Evolutionary conservation across 2,888 invertebrate species (phyloP), one percentile per base, ranked within the genome.

Genomic region (Morpho achilles): DNA sequence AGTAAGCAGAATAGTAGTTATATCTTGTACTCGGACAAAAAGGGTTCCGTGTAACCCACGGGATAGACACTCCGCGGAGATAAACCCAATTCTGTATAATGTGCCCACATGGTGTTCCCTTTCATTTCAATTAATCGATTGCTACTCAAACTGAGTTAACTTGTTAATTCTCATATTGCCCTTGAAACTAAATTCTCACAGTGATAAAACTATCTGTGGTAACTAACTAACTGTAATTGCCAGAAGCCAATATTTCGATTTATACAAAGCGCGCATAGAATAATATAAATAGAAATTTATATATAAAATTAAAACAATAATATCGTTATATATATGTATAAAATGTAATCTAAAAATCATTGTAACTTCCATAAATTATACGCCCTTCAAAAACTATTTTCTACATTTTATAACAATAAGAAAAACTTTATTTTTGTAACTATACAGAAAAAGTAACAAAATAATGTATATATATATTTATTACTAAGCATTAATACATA

Each of bases 41-140:
- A 82, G 87, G 87, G 85, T 82, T 78, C 73, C 63, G 66, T 74
- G 70, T 79, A 78, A 88, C 87, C 87, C 89, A 88, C 87, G 89
- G 88, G 81, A 79, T 76, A 72, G 69, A 70, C 82, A 81, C 88
- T 88, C 89, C 88, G 82, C 84, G 82, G 75, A 73, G 88, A 85
- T 85, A 84, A 82, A 77, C 77, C 68, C 72, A 75, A 71, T 73
- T 68, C 71, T 71, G 73, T 77, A 86, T 84, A 85, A 84, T 87
- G 70, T 80, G 77, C 88, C 89, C 87, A 82, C 87, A 88, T 87
- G 82, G 69, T 69, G 84, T 73, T 74, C 80, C 81, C 77, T 79
- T 75, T 75, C 74, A 73, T 76, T 72, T 69, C 71, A 80, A 84
- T 82, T 79, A 74, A 73, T 74, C 70, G 62, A 67, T 64, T 59